These are phyloP conservation scores for silkworm (Bombyx mori) DNA, from an alignment of 1,140 invertebrate genomes.

Conservation along the genomic window DNA sequence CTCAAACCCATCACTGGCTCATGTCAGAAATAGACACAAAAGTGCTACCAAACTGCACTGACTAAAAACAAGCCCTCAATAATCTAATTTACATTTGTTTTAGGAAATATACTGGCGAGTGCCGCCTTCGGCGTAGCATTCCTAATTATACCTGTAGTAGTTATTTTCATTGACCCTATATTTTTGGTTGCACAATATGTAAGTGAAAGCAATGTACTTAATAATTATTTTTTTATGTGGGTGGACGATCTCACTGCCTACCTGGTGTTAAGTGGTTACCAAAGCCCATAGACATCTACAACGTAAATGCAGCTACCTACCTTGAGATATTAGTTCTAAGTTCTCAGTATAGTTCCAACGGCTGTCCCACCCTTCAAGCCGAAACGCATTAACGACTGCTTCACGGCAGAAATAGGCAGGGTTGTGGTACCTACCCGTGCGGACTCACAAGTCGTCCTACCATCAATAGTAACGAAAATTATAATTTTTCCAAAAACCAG, in stretches of 20 bases:
- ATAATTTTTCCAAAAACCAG: too few species aligned
- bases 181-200: constrained; percentile 17
- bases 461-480: too few species aligned
- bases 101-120: constrained; percentile 9
- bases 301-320: background rate
- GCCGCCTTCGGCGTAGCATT: constrained; percentile 10
- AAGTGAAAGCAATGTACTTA: constrained; percentile 6
- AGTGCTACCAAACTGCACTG: too few species aligned
- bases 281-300: background rate
- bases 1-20: too few species aligned
- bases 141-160: constrained; percentile 8
- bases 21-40: too few species aligned
- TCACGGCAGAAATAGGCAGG: background rate
- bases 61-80: too few species aligned
- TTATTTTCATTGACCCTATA: constrained; percentile 15
- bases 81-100: constrained; percentile 4
- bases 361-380: background rate
- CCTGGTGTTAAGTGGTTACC: background rate
- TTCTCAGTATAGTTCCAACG: background rate
- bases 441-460: too few species aligned
- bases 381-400: background rate
- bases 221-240: background rate
- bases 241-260: background rate
- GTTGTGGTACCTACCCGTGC: too few species aligned
- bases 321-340: background rate